phyloP scores from a whole-genome alignment of 2,888 invertebrate genomes.

The Hemaris fuciformis region DNA sequence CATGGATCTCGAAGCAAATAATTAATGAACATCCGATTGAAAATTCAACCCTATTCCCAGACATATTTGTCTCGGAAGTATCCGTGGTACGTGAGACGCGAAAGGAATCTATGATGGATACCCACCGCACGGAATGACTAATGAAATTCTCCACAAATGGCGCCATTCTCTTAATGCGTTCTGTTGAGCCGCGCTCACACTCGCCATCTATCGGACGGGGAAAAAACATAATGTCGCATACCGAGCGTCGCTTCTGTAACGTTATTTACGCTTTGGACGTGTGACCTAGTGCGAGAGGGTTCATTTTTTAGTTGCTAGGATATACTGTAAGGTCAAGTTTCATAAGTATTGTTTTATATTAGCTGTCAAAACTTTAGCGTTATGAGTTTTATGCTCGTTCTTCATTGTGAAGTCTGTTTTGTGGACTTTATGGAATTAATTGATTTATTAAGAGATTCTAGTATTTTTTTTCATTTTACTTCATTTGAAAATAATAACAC shows the following conservation, averaged over 20 bases:
- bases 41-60: constrained; percentile 46
- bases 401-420: too few relatives aligned
- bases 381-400: too few relatives aligned
- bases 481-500: too few relatives aligned
- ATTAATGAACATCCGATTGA: constrained; percentile 49
- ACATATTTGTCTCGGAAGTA: constrained; percentile 50
- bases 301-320: background rate
- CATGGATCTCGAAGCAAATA: constrained; percentile 39
- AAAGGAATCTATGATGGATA: constrained; percentile 56
- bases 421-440: too few relatives aligned
- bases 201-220: constrained; percentile 23
- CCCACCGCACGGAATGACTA: constrained; percentile 54
- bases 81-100: constrained; percentile 44
- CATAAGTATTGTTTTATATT: background rate
- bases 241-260: constrained; percentile 3
- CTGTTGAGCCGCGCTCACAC: constrained; percentile 41
- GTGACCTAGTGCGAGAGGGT: background rate
- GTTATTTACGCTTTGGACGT: background rate
- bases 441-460: too few relatives aligned
- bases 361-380: too few relatives aligned
- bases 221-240: constrained; percentile 37
- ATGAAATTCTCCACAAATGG: constrained; percentile 62
- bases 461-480: too few relatives aligned
- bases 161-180: constrained; percentile 53
- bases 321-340: background rate